phyloP scores from a whole-genome alignment of 2,797 vertebrate genomes.

The Allobates femoralis region DNA sequence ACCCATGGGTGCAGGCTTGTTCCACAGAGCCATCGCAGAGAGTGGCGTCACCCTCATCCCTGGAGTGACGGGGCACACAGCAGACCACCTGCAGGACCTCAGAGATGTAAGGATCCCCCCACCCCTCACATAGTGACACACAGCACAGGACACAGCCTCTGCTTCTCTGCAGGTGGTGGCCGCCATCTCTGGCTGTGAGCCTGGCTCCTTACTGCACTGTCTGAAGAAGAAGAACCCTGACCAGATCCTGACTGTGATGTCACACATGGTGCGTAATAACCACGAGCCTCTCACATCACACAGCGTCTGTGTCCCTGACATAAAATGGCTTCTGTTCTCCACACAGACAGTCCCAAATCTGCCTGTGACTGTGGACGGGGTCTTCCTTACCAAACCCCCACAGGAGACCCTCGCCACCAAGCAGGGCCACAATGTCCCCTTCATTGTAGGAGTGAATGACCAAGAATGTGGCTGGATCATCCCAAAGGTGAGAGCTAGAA shows the following conservation, averaged over 20 bases:
- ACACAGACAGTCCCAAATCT: background rate
- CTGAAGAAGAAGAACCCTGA: constrained; percentile 41
- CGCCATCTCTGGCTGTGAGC: constrained; percentile 37
- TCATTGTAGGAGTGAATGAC: constrained; percentile 59
- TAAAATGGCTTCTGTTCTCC: background rate
- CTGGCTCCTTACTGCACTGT: constrained; percentile 51
- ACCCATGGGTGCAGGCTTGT: constrained; percentile 68
- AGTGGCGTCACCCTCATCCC: constrained; percentile 63
- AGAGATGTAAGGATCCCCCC: constrained; percentile 5
- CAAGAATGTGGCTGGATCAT: constrained; percentile 58
- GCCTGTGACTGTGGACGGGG: constrained; percentile 33
- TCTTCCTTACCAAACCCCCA: constrained; percentile 60
- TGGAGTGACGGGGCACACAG: background rate
- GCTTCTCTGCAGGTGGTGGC: constrained; percentile 58
- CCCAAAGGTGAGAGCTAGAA: constrained; percentile 28
- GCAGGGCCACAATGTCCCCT: constrained; percentile 51
- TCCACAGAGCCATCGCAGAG: constrained; percentile 70
- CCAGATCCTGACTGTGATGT: constrained; percentile 12
- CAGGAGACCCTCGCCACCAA: constrained; percentile 55
- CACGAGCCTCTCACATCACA: no score
- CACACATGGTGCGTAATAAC: constrained; percentile 2
- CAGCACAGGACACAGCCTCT: background rate
- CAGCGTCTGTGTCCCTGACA: no score
- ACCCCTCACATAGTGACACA: background rate
- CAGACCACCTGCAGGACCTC: background rate